Evolutionary conservation across 2,888 invertebrate genomes (phyloP).

Genomic region (Cepaea hortensis): DNA sequence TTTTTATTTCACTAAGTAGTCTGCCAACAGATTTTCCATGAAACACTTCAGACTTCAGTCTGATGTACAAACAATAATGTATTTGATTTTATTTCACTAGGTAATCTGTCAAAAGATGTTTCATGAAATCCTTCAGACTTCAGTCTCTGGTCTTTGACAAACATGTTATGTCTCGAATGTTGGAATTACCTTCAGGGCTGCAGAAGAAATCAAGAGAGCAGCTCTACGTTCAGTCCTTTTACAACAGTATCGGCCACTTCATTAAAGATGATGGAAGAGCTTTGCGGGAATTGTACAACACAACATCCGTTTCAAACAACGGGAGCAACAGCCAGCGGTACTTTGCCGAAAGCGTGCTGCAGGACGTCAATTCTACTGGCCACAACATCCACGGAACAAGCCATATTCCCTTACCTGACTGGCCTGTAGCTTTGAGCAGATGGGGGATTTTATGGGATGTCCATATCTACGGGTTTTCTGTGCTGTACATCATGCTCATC

Average conservation of each 20-base stretch:
- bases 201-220: neutral
- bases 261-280: neutral
- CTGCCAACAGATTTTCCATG: neutral
- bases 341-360: neutral
- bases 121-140: neutral
- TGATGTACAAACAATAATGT: too few species aligned
- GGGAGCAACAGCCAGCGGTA: neutral
- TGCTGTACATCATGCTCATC: slow-evolving; percentile 79
- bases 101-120: neutral
- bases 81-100: neutral
- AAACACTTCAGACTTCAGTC: neutral
- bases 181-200: neutral
- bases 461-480: slow-evolving; percentile 80
- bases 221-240: neutral
- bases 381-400: slow-evolving; percentile 4
- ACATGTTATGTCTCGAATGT: slow-evolving; percentile 41
- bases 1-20: neutral
- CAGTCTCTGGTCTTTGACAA: slow-evolving; percentile 4
- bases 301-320: neutral
- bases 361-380: slow-evolving; percentile 2
- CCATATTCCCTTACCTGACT: slow-evolving; percentile 71
- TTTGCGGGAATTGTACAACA: neutral
- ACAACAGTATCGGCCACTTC: neutral
- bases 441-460: slow-evolving; percentile 79
- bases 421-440: slow-evolving; percentile 65